phyloP scores from a whole-genome alignment of 2,797 vertebrate genomes.

The Rhynchotus rufescens region DNA sequence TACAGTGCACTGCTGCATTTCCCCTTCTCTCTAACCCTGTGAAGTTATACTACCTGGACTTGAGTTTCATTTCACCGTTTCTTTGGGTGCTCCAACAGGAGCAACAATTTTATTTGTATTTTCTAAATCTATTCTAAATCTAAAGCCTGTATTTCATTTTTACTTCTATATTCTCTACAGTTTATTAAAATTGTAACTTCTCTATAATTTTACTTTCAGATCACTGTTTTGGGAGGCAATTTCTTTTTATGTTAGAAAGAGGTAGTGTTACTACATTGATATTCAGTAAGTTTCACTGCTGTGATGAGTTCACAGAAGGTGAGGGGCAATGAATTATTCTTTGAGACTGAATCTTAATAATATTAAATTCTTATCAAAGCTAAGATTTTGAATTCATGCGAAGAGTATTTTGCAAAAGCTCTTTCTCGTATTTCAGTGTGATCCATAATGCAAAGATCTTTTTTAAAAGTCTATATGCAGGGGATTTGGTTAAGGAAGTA shows the following conservation, averaged over 20 bases:
- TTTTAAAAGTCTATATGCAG: background rate
- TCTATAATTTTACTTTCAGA: conserved; percentile 22
- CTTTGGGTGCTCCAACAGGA: background rate
- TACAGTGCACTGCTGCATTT: conserved; percentile 1
- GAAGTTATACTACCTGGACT: conserved; percentile 26
- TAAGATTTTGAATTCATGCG: background rate
- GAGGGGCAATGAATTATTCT: background rate
- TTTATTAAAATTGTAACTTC: background rate
- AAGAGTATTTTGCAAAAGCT: background rate
- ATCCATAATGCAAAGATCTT: background rate
- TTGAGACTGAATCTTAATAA: conserved; percentile 21
- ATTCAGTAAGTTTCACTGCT: conserved; percentile 19
- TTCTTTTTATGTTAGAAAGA: conserved; percentile 12
- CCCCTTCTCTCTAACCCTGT: background rate
- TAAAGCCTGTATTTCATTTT: background rate
- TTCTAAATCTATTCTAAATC: no score
- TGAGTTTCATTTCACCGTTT: conserved; percentile 1
- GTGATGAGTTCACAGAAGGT: background rate
- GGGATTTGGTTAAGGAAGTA: background rate
- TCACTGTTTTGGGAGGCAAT: background rate
- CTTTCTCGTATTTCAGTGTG: background rate
- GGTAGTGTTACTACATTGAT: background rate
- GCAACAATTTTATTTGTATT: no score
- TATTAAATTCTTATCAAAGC: background rate
- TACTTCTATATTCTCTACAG: background rate